Evolutionary conservation across 2,113 vertebrate genomes (phyloP).

Genomic region (Cinclus cinclus): DNA sequence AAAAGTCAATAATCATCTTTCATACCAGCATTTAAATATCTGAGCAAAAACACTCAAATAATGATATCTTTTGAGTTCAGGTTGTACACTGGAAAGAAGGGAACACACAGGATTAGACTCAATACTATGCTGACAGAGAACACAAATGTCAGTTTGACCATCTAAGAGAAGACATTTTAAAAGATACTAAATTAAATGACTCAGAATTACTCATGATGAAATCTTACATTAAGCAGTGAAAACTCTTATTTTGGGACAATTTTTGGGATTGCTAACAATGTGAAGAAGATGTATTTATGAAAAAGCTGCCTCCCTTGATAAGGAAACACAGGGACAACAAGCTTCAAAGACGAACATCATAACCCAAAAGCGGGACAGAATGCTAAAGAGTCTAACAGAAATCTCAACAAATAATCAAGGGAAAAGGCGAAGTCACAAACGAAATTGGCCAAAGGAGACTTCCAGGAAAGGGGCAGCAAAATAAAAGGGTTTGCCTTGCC

Average conservation of each 20-base stretch:
- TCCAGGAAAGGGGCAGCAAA: slow-evolving; percentile 3
- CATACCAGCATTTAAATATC: not conserved
- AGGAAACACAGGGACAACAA: not conserved
- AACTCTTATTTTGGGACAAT: not conserved
- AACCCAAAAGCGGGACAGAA: not conserved
- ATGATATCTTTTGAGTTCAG: not conserved
- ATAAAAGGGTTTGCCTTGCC: slow-evolving; percentile 2
- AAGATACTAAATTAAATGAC: slow-evolving; percentile 49
- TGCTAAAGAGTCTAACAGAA: not conserved
- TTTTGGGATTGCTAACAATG: not conserved
- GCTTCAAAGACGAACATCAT: not conserved
- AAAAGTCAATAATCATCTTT: slow-evolving; percentile 36
- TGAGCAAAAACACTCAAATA: not conserved
- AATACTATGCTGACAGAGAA: slow-evolving; percentile 15
- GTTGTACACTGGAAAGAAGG: not conserved
- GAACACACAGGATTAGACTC: not conserved
- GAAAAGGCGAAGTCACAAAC: slow-evolving; percentile 14
- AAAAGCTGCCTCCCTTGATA: not conserved
- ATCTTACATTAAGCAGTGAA: not conserved
- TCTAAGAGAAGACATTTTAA: slow-evolving; percentile 36
- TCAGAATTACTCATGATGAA: slow-evolving; percentile 51
- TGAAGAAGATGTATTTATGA: not conserved
- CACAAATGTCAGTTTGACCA: slow-evolving; percentile 62
- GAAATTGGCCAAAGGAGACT: slow-evolving; percentile 24
- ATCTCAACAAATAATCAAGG: not conserved